Evolutionary conservation across 2,113 vertebrate species (phyloP).

Genomic region (Erythrolamprus reginae): DNA sequence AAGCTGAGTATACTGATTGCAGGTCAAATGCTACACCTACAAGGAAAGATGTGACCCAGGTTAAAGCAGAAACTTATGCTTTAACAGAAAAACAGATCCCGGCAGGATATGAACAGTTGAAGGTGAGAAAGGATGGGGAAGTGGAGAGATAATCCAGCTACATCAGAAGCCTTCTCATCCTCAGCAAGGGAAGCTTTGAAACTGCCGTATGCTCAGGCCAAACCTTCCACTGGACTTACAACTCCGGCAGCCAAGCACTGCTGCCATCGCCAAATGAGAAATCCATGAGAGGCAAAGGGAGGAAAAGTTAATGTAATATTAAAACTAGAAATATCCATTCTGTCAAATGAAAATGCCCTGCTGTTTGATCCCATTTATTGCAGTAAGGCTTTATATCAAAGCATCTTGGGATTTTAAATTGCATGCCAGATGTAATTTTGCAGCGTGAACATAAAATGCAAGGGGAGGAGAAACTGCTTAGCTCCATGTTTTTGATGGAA

Average conservation of each 20-base stretch:
- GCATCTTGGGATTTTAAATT: slow-evolving; percentile 63
- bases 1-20: background rate
- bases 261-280: slow-evolving; percentile 47
- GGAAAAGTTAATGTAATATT: slow-evolving; percentile 51
- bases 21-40: background rate
- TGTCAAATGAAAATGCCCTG: slow-evolving; percentile 60
- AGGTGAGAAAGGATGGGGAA: background rate
- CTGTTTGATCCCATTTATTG: slow-evolving; percentile 68
- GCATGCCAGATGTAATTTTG: slow-evolving; percentile 62
- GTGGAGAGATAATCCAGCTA: background rate
- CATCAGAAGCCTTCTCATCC: slow-evolving; percentile 5
- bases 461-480: slow-evolving; percentile 22
- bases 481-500: background rate
- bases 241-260: slow-evolving; percentile 15
- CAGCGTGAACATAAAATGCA: slow-evolving; percentile 37
- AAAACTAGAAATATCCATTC: slow-evolving; percentile 56
- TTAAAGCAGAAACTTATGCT: background rate
- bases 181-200: background rate
- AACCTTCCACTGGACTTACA: background rate
- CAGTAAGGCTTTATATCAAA: slow-evolving; percentile 61
- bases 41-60: background rate
- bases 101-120: background rate
- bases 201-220: background rate
- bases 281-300: slow-evolving; percentile 39
- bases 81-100: slow-evolving; percentile 2